These are phyloP conservation scores for Aphidius gifuensis DNA, from an alignment of 1,140 invertebrate genomes.

Conservation along the genomic window DNA sequence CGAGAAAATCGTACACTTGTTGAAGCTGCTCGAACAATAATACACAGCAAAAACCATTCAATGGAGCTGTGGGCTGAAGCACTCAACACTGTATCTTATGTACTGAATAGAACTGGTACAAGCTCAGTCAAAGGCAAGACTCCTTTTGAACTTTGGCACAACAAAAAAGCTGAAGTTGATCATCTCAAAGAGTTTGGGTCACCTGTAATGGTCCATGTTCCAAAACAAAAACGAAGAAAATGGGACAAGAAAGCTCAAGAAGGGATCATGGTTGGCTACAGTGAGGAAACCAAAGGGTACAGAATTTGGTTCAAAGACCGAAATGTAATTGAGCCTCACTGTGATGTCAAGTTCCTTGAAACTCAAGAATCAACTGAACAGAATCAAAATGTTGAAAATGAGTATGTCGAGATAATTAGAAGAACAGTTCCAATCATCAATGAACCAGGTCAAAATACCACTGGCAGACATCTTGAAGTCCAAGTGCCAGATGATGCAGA, in stretches of 20 bases:
- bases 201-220: slow-evolving; percentile 26
- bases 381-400: not conserved
- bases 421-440: too few species aligned
- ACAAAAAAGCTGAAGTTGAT: too few species aligned
- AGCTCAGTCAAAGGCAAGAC: slow-evolving; percentile 1
- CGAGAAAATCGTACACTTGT: not conserved
- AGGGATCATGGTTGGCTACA: slow-evolving; percentile 37
- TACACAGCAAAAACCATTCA: slow-evolving; percentile 10
- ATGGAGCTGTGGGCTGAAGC: slow-evolving; percentile 35
- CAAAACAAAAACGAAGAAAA: slow-evolving; percentile 35
- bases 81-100: slow-evolving; percentile 1
- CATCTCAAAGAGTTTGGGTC: slow-evolving; percentile 54
- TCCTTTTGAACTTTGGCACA: slow-evolving; percentile 33
- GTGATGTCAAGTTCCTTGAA: not conserved
- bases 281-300: slow-evolving; percentile 37
- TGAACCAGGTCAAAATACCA: too few species aligned
- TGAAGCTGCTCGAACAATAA: slow-evolving; percentile 17
- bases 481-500: too few species aligned
- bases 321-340: not conserved
- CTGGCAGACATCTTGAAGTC: too few species aligned
- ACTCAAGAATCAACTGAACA: not conserved
- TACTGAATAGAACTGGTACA: not conserved
- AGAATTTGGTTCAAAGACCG: slow-evolving; percentile 24
- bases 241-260: slow-evolving; percentile 34
- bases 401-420: not conserved